Evolutionary conservation across 1,140 invertebrate species (phyloP).

Genomic region (Meteorus sp.): DNA sequence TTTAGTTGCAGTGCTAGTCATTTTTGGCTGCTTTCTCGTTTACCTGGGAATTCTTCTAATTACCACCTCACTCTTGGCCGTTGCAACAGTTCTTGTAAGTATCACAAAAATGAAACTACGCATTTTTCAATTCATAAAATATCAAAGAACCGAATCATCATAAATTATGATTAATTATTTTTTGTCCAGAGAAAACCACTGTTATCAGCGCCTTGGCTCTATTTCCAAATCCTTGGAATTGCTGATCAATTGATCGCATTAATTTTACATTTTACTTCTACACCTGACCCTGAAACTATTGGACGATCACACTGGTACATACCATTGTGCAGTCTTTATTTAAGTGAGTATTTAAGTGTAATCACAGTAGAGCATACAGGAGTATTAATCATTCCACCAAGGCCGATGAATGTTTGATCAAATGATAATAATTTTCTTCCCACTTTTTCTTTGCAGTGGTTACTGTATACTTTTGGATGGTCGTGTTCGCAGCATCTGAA

Average conservation of each 20-base stretch:
- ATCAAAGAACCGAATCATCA: not conserved
- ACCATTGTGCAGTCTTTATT: conserved; percentile 44
- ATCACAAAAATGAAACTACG: not conserved
- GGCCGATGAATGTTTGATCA: conserved; percentile 9
- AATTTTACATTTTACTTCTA: conserved; percentile 39
- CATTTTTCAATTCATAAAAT: not conserved
- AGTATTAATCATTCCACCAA: too few species aligned
- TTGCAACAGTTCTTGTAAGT: conserved; percentile 49
- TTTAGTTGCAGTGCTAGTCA: conserved; percentile 38
- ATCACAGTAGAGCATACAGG: too few species aligned
- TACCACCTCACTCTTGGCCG: conserved; percentile 43
- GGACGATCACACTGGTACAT: conserved; percentile 44
- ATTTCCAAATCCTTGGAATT: conserved; percentile 50
- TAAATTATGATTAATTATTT: conserved; percentile 17
- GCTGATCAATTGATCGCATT: conserved; percentile 48
- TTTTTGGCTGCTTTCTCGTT: conserved; percentile 40
- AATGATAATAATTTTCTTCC: conserved; percentile 10
- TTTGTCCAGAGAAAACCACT: conserved; percentile 46
- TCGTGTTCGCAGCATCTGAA: conserved; percentile 43
- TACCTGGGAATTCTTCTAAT: conserved; percentile 41
- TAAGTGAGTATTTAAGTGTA: conserved; percentile 40
- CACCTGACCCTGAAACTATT: conserved; percentile 27
- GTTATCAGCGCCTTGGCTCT: conserved; percentile 51
- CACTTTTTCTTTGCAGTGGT: conserved; percentile 41
- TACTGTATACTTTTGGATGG: conserved; percentile 47